These are phyloP conservation scores for Argyresthia goedartella DNA, from an alignment of 2,888 invertebrate genomes.

Conservation along the genomic window DNA sequence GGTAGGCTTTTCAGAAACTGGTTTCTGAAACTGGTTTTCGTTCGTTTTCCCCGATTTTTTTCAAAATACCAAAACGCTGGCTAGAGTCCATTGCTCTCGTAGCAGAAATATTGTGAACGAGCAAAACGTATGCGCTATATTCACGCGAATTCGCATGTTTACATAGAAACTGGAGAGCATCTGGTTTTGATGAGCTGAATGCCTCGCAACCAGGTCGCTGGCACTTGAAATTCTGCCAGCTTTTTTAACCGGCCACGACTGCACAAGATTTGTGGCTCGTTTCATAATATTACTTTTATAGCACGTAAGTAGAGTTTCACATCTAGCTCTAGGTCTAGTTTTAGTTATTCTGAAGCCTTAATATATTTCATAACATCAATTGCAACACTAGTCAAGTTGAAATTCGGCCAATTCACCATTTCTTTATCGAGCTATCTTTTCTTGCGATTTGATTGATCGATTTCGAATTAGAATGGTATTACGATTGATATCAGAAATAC, in stretches of 20 bases:
- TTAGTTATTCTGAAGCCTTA: too few relatives aligned
- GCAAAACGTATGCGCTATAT: constrained; percentile 10
- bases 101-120: not conserved
- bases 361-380: too few relatives aligned
- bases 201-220: constrained; percentile 61
- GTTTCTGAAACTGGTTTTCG: too few relatives aligned
- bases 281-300: not conserved
- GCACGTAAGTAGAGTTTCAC: too few relatives aligned
- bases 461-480: too few relatives aligned
- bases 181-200: constrained; percentile 68
- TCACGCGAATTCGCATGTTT: constrained; percentile 38
- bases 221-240: constrained; percentile 66
- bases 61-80: not conserved
- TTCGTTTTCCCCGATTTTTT: not conserved
- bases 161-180: constrained; percentile 52
- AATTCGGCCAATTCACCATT: too few relatives aligned
- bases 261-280: constrained; percentile 15
- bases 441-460: too few relatives aligned
- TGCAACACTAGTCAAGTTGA: too few relatives aligned
- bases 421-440: too few relatives aligned
- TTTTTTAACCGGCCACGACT: constrained; percentile 66
- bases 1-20: too few relatives aligned
- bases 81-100: not conserved
- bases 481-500: too few relatives aligned
- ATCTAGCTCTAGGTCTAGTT: too few relatives aligned